phyloP scores from a whole-genome alignment of 1,140 invertebrate genomes.

The Drosophila truncata region DNA sequence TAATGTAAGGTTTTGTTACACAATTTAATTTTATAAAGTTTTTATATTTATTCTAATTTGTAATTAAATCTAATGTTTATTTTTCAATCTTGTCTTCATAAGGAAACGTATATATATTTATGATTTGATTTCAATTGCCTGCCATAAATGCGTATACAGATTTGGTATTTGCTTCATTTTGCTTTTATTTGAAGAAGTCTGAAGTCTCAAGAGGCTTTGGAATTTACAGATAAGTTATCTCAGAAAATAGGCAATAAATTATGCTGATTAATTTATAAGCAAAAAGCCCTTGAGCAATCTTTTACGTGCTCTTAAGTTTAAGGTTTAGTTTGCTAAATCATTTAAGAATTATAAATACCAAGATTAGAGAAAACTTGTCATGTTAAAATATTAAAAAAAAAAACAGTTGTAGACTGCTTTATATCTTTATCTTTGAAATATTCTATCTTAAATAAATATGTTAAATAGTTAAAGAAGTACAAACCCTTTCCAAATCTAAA shows the following conservation, averaged over 20 bases:
- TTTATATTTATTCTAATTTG: not conserved
- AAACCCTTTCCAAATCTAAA: not conserved
- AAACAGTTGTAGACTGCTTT: not conserved
- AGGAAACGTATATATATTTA: not conserved
- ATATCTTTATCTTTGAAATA: not conserved
- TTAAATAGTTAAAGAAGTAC: too few relatives aligned
- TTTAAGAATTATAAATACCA: not conserved
- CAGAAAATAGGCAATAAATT: conserved; percentile 11
- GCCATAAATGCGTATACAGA: not conserved
- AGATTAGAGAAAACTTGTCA: not conserved
- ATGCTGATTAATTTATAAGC: conserved; percentile 5
- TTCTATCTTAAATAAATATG: not conserved
- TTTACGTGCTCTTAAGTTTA: not conserved
- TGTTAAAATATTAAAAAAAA: not conserved
- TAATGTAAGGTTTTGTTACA: not conserved
- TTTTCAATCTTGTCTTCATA: not conserved
- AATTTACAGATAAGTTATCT: conserved; percentile 17
- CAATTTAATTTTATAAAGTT: not conserved
- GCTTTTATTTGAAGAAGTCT: conserved; percentile 14
- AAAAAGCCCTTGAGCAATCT: conserved; percentile 2
- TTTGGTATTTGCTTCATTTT: conserved; percentile 15
- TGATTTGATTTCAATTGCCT: not conserved
- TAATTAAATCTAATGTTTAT: too few relatives aligned
- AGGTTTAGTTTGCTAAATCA: not conserved
- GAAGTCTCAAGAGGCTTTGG: conserved; percentile 1